phyloP scores from a whole-genome alignment of 1,140 invertebrate species.

The Calliphora vicina region DNA sequence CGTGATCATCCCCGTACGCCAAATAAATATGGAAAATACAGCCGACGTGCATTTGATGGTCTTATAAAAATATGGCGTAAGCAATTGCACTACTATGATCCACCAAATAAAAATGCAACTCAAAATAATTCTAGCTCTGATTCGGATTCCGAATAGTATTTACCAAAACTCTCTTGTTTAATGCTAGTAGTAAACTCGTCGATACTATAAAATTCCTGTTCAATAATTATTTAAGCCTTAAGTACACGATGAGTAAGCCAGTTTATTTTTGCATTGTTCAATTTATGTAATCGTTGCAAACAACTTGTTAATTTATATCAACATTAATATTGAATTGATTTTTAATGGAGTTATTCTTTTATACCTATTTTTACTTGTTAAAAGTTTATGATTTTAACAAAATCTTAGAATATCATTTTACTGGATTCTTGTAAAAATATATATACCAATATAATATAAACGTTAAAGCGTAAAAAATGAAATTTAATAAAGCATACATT shows the following conservation, averaged over 20 bases:
- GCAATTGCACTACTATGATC: slow-evolving; percentile 84
- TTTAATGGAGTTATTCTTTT: not conserved
- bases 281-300: too few species aligned
- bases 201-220: not conserved
- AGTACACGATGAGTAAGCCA: not conserved
- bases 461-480: not conserved
- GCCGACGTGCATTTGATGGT: slow-evolving; percentile 88
- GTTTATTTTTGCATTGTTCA: too few species aligned
- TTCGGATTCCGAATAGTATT: slow-evolving; percentile 51
- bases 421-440: not conserved
- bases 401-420: not conserved
- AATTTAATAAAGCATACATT: not conserved
- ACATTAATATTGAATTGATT: not conserved
- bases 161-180: not conserved
- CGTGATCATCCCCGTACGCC: slow-evolving; percentile 85
- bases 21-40: slow-evolving; percentile 85
- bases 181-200: not conserved
- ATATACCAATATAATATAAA: too few species aligned
- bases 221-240: not conserved
- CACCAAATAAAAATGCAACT: slow-evolving; percentile 55
- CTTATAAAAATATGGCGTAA: slow-evolving; percentile 87
- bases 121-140: slow-evolving; percentile 41
- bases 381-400: not conserved
- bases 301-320: too few species aligned
- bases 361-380: not conserved